phyloP scores from a whole-genome alignment of 2,113 vertebrate genomes.

The Pygoscelis antarcticus region DNA sequence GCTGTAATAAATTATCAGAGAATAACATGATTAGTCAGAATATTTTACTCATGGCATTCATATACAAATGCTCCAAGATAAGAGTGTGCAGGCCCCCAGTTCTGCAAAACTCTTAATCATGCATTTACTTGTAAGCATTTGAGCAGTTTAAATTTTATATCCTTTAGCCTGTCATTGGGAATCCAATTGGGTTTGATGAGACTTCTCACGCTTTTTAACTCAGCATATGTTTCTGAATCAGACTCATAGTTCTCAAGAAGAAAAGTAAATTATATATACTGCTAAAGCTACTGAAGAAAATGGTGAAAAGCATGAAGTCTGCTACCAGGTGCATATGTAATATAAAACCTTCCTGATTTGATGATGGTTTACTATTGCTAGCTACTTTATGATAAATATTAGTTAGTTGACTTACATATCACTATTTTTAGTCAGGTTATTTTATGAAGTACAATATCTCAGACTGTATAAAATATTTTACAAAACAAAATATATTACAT shows the following conservation, averaged over 20 bases:
- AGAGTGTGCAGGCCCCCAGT: not conserved
- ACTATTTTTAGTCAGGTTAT: not conserved
- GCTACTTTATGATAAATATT: not conserved
- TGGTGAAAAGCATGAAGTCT: not conserved
- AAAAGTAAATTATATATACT: not conserved
- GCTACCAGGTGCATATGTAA: not conserved
- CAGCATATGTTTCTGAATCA: not conserved
- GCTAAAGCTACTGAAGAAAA: not conserved
- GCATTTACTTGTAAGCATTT: not conserved
- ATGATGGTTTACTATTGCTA: not conserved
- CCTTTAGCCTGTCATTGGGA: not conserved
- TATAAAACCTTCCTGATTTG: not conserved
- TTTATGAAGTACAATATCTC: not conserved
- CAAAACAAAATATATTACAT: not conserved
- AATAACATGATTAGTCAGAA: slow-evolving; percentile 17
- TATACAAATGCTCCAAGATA: not conserved
- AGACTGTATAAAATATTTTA: not conserved
- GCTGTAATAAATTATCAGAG: not conserved
- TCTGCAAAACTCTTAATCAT: not conserved
- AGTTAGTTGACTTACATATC: not conserved
- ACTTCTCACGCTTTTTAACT: not conserved
- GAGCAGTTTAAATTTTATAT: not conserved
- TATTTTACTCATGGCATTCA: not conserved
- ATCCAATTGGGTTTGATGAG: not conserved
- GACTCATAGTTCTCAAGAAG: not conserved